Evolutionary conservation across 2,113 vertebrate species (phyloP).

Genomic region (Blennius ocellaris): DNA sequence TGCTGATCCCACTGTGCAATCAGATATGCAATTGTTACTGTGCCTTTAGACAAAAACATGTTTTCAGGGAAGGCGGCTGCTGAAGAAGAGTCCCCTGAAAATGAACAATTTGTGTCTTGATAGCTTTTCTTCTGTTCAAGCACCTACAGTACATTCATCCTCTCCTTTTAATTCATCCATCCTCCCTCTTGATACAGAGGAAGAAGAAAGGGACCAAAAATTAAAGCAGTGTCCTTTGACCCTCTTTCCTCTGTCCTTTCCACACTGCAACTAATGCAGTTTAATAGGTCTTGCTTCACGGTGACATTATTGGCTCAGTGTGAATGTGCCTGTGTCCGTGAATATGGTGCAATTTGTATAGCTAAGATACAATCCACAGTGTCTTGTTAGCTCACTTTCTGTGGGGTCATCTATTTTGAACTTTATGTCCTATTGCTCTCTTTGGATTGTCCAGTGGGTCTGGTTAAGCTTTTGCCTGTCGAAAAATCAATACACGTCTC

Average conservation of each 20-base stretch:
- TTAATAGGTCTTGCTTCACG: constrained; percentile 58
- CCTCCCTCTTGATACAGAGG: constrained; percentile 53
- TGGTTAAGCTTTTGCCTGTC: constrained; percentile 59
- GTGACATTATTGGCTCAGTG: constrained; percentile 44
- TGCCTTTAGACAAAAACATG: constrained; percentile 62
- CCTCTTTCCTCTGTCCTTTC: constrained; percentile 53
- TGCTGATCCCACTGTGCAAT: constrained; percentile 61
- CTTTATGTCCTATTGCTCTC: constrained; percentile 39
- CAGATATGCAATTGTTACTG: constrained; percentile 63
- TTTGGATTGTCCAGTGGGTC: constrained; percentile 46
- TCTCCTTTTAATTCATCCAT: constrained; percentile 37
- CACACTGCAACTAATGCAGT: constrained; percentile 44
- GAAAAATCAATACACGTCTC: constrained; percentile 70
- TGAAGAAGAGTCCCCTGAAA: constrained; percentile 73
- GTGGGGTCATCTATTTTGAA: constrained; percentile 41
- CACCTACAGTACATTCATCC: constrained; percentile 27
- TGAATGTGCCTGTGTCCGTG: constrained; percentile 29
- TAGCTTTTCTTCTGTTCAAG: constrained; percentile 80
- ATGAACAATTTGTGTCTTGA: constrained; percentile 82
- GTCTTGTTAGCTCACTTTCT: constrained; percentile 47
- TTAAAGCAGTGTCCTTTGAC: constrained; percentile 46
- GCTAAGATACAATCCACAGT: constrained; percentile 35
- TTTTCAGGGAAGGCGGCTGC: constrained; percentile 36
- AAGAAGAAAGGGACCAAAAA: constrained; percentile 14
- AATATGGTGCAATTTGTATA: constrained; percentile 33